Conservation (phyloP, 2,797 vertebrate genomes). For the Rhadinocentrus ornatus region DNA sequence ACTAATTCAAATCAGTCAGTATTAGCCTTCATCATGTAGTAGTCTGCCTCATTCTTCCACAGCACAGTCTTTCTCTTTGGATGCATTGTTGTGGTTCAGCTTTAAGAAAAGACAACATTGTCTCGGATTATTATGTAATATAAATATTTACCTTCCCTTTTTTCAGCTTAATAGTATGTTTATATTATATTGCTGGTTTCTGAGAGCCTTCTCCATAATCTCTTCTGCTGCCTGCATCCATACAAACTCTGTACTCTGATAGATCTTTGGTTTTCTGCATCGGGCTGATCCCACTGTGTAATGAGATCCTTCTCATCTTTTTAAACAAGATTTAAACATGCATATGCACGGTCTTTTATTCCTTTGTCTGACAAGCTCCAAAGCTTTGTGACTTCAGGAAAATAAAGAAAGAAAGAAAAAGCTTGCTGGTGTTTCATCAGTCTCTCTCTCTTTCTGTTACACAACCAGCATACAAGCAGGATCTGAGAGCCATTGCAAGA, state of each 20-base stretch:
- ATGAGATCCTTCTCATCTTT: slow-evolving; percentile 41
- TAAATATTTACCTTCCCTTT: slow-evolving; percentile 37
- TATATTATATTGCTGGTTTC: slow-evolving; percentile 35
- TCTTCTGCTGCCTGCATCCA: slow-evolving; percentile 26
- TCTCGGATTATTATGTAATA: slow-evolving; percentile 60
- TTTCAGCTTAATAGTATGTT: slow-evolving; percentile 21
- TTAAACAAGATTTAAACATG: slow-evolving; percentile 45
- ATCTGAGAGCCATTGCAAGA: slow-evolving; percentile 44
- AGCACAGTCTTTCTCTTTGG: slow-evolving; percentile 10
- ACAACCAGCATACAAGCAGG: slow-evolving; percentile 58
- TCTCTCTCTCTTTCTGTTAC: slow-evolving; percentile 55
- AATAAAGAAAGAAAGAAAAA: slow-evolving; percentile 28
- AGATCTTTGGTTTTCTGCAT: slow-evolving; percentile 31
- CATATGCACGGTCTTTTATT: slow-evolving; percentile 38
- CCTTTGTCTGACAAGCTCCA: slow-evolving; percentile 47
- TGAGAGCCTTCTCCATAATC: slow-evolving; percentile 38
- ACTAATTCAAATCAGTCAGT: slow-evolving; percentile 19
- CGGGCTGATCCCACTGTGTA: slow-evolving; percentile 39
- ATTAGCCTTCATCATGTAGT: slow-evolving; percentile 3
- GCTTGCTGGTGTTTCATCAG: slow-evolving; percentile 41
- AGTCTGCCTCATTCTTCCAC: slow-evolving; percentile 23
- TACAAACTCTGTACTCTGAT: slow-evolving; percentile 29
- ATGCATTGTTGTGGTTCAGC: slow-evolving; percentile 24
- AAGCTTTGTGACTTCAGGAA: slow-evolving; percentile 54
- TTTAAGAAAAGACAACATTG: slow-evolving; percentile 49